Evolutionary conservation across 2,797 vertebrate species (phyloP), one percentile per base, ranked within the genome.

Genomic region (Harpagifer antarcticus): DNA sequence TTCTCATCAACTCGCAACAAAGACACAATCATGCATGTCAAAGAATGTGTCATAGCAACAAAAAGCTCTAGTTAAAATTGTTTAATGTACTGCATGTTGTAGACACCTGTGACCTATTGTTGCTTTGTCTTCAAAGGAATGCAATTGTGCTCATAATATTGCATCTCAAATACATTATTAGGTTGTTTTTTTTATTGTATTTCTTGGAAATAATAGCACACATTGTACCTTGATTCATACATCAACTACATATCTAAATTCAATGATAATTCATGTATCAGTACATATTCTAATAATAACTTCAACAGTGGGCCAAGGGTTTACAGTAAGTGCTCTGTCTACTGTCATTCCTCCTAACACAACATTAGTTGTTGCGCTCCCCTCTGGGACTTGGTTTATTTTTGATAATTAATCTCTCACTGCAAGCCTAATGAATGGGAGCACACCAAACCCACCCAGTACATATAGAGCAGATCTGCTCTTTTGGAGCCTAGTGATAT

Each of bases 401-500:
- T 92, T 91, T 88, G 85, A 89, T 94, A 93, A 94, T 93, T 94
- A 92, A 92, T 94, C 91, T 93, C 88, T 85, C 70, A 72, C 82
- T 88, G 88, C 78, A 87, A 90, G 81, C 82, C 84, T 89, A 92
- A 93, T 92, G 87, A 94, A 93, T 92, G 88, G 89, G 92, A 93
- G 85, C 90, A 89, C 89, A 93, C 94, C 91, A 92, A 92, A 93
- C 91, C 88, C 90, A 92, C 91, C 89, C 89, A 90, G 89, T 90
- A 93, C 93, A 93, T 94, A 90, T 93, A 91, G 91, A 94, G 89
- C 93, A 94, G 89, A 91, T 94, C 91, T 91, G 88, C 91, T 93
- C 89, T 92, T 92, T 93, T 93, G 92, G 89, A 90, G 89, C 83
- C 63, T 75, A 77, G 89, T 55, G 91, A 94, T 94, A 91, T 84